Evolutionary conservation across 2,113 vertebrate species (phyloP).

Genomic region (Eptesicus fuscus): DNA sequence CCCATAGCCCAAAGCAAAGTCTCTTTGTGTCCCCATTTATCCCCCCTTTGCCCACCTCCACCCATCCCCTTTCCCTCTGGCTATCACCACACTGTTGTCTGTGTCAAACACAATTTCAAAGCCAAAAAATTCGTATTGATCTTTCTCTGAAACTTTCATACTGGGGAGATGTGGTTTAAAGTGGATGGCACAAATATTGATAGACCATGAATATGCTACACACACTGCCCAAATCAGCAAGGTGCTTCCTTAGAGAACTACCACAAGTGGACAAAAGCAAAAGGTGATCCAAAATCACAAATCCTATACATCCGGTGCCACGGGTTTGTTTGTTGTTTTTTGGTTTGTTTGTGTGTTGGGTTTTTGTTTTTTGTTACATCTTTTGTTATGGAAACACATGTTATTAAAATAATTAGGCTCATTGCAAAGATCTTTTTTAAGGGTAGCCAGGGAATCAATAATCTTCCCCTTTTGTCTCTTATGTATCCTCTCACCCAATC

Average conservation of each 20-base stretch:
- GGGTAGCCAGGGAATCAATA: not conserved
- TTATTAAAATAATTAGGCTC: not conserved
- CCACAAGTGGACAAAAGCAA: not conserved
- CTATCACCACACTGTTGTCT: not conserved
- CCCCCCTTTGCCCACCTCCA: not conserved
- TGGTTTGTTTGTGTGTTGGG: too few relatives aligned
- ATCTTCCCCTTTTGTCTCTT: not conserved
- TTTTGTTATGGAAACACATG: not conserved
- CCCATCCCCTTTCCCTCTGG: not conserved
- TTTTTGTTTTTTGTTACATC: not conserved
- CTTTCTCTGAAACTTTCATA: not conserved
- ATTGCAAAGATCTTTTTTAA: not conserved
- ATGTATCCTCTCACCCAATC: not conserved
- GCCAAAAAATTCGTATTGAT: not conserved
- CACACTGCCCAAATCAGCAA: not conserved
- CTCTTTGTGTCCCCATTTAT: not conserved
- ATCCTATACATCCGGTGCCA: not conserved
- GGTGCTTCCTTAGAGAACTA: not conserved
- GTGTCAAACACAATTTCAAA: not conserved
- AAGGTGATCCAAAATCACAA: not conserved
- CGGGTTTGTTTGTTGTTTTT: accelerated
- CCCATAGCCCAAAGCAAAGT: too few relatives aligned
- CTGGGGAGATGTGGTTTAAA: not conserved
- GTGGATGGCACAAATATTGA: not conserved
- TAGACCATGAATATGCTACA: not conserved